Evolutionary conservation across 2,888 invertebrate genomes (phyloP).

Genomic region (Meghimatium bilineatum): DNA sequence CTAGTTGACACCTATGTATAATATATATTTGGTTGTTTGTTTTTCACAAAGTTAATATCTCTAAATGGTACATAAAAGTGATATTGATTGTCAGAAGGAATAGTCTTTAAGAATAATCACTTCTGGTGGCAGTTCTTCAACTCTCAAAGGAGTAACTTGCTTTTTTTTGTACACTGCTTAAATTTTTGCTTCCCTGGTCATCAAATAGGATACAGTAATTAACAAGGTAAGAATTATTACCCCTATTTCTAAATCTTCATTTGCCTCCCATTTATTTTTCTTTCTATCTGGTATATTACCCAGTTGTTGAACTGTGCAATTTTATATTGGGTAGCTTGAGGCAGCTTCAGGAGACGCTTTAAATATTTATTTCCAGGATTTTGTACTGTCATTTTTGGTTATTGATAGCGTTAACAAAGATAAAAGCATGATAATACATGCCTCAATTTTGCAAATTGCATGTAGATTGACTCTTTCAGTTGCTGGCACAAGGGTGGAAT

Average conservation of each 20-base stretch:
- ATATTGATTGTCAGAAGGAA: no score
- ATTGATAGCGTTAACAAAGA: not conserved
- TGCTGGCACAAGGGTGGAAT: constrained; percentile 18
- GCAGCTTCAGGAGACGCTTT: not conserved
- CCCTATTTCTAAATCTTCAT: not conserved
- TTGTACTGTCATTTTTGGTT: not conserved
- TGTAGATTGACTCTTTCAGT: constrained; percentile 21
- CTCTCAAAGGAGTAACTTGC: not conserved
- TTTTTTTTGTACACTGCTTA: constrained; percentile 30
- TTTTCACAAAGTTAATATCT: no score
- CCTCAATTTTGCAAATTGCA: constrained; percentile 15
- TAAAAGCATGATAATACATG: not conserved
- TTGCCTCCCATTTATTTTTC: not conserved
- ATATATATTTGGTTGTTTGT: no score
- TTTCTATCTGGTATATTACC: constrained; percentile 2
- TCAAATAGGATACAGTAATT: constrained; percentile 61
- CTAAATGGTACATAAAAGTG: no score
- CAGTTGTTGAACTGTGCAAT: not conserved
- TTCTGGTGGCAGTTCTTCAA: not conserved
- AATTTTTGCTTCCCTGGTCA: constrained; percentile 40
- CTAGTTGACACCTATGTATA: no score
- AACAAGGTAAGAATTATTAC: constrained; percentile 60
- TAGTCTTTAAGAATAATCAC: no score
- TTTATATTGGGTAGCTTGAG: not conserved
- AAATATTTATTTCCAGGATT: not conserved